Evolutionary conservation across 2,888 invertebrate species (phyloP), one percentile per base, ranked within the genome.

Genomic region (Caenorhabditis macrosperma): DNA sequence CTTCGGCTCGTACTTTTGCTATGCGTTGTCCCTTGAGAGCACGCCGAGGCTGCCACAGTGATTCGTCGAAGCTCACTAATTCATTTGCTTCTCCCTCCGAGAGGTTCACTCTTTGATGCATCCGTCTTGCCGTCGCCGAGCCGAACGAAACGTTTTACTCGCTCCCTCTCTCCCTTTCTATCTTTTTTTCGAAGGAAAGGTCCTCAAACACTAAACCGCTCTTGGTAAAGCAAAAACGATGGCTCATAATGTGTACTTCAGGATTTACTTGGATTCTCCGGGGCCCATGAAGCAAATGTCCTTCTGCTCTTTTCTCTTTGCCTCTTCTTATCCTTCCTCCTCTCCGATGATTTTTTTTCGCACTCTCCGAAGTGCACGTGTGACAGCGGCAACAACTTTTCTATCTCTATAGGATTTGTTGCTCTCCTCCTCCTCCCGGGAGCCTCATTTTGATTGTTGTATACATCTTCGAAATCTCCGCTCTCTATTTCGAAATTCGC

Each of bases 351-450:
- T 71, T 71, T 71, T 57, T n/a, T 71, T 71, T 71, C 61, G 71
- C 71, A 71, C 71, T 71, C 61, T 71, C 60, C 71, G 30, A 71
- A 71, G 71, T 71, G 61, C 71, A 71, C 71, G 61, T 63, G 71
- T 71, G 61, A 15, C n/a, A 48, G 22, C 10, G 33, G 46, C 57
- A 54, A 15, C 41, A 54, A 54, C 54, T 57, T 22, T 12, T 20
- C 57, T 57, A 57, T 57, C 57, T 55, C 38, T 50, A 60, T 60
- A 24, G 41, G 41, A 28, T 44, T 30, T 55, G 54, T 57, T 38
- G 22, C 33, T 50, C 41, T 52, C 20, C 30, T 52, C 38, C 33
- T 54, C n/a, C 24, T n/a, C n/a, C 44, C 17, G 9, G 20, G 44
- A 44, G n/a, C n/a, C 24, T 35, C 38, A 17, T 28, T 26, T 26